Conservation (phyloP, 2,113 vertebrate species). For the Myiagra hebetior region DNA sequence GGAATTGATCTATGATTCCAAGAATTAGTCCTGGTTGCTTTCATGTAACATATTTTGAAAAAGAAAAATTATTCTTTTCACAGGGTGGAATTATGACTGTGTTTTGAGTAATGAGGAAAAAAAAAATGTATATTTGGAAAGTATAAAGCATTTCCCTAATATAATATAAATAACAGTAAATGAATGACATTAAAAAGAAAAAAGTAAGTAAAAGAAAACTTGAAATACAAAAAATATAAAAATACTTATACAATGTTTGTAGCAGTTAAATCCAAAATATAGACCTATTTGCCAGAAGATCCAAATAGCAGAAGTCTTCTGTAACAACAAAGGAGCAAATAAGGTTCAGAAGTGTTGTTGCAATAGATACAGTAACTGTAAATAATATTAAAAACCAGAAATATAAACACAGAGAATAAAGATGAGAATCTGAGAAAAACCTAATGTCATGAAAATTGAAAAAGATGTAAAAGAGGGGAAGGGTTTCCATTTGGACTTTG, state of each 20-base stretch:
- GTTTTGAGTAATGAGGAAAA: neutral
- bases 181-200: neutral
- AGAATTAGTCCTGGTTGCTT: neutral
- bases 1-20: neutral
- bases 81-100: neutral
- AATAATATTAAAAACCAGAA: constrained; percentile 62
- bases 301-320: neutral
- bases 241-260: neutral
- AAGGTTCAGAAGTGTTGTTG: neutral
- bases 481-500: neutral
- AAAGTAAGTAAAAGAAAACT: neutral
- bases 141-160: neutral
- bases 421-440: neutral
- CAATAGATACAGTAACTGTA: neutral
- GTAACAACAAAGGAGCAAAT: neutral
- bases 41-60: neutral
- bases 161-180: neutral
- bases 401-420: neutral
- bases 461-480: neutral
- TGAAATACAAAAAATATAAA: neutral
- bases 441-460: neutral
- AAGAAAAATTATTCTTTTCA: neutral
- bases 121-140: neutral
- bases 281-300: neutral
- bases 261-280: neutral